Conservation (phyloP, 2,113 vertebrate species). For the Neopipo cinnamomea region DNA sequence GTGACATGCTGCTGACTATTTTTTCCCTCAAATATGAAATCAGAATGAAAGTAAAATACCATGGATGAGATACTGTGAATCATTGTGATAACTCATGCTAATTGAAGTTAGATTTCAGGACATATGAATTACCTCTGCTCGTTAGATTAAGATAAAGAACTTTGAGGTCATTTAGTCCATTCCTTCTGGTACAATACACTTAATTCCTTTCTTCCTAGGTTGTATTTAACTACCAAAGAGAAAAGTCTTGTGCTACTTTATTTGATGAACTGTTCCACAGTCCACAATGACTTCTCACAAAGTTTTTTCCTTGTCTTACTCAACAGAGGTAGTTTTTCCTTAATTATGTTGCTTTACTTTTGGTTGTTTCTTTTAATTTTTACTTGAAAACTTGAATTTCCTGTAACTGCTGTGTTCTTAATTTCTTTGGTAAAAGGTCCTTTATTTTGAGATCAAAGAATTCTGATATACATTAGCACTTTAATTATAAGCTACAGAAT, state of each 20-base stretch:
- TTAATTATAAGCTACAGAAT: not conserved
- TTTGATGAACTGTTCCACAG: not conserved
- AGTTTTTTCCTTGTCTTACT: not conserved
- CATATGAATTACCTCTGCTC: not conserved
- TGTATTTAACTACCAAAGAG: not conserved
- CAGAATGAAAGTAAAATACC: not conserved
- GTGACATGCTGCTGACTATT: not conserved
- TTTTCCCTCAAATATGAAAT: not conserved
- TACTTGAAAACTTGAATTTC: not conserved
- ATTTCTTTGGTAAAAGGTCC: conserved; percentile 16
- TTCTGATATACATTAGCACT: conserved; percentile 9
- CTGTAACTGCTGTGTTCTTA: not conserved
- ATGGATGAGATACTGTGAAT: not conserved
- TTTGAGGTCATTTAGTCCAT: not conserved
- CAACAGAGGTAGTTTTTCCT: not conserved
- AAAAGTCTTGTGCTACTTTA: not conserved
- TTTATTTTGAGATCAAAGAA: conserved; percentile 61
- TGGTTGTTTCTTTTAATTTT: conserved; percentile 17
- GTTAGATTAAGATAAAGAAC: not conserved
- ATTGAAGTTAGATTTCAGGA: not conserved
- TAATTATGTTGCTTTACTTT: conserved; percentile 10
- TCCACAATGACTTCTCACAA: not conserved
- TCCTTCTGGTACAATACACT: not conserved
- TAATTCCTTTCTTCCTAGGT: not conserved
- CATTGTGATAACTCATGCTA: not conserved